A percentile compares a stretch with the other conserved stretches of the same genome.
These are phyloP conservation scores for Australoheros scitulus DNA, from an alignment of 2,113 vertebrate genomes.

Conservation along the genomic window DNA sequence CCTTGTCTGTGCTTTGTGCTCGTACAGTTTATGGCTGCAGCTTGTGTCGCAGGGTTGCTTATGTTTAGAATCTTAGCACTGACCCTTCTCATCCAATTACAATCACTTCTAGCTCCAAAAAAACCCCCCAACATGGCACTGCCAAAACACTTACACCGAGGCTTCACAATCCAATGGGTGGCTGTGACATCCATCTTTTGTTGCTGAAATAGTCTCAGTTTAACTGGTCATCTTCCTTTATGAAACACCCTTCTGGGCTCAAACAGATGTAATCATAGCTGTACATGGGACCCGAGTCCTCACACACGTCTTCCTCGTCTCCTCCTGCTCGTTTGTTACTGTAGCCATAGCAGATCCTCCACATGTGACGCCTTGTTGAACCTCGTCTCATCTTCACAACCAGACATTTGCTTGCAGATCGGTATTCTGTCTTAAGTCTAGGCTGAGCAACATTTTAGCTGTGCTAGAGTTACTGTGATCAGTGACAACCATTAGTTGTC, in stretches of 20 bases:
- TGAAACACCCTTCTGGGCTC: conserved; percentile 37
- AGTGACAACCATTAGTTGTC: conserved; percentile 56
- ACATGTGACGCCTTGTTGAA: conserved; percentile 37
- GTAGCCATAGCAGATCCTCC: conserved; percentile 51
- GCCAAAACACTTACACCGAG: background rate
- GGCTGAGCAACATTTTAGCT: conserved; percentile 60
- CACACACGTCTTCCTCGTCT: conserved; percentile 69
- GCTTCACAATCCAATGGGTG: background rate
- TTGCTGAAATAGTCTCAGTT: background rate
- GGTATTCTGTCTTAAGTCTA: conserved; percentile 48
- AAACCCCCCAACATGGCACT: background rate
- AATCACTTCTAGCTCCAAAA: background rate
- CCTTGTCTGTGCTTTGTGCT: background rate
- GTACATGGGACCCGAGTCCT: conserved; percentile 30
- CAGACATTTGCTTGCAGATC: conserved; percentile 57
- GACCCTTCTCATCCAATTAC: background rate
- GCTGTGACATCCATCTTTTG: background rate
- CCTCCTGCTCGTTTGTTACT: conserved; percentile 47
- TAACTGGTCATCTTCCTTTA: conserved; percentile 7
- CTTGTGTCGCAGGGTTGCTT: background rate
- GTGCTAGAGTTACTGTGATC: conserved; percentile 73
- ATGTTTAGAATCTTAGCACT: background rate
- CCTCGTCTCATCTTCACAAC: conserved; percentile 5
- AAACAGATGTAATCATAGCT: conserved; percentile 25
- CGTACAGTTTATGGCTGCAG: background rate